Evolutionary conservation across 2,113 vertebrate genomes (phyloP), one percentile per base, ranked within the genome.

Genomic region (Holacanthus passer): DNA sequence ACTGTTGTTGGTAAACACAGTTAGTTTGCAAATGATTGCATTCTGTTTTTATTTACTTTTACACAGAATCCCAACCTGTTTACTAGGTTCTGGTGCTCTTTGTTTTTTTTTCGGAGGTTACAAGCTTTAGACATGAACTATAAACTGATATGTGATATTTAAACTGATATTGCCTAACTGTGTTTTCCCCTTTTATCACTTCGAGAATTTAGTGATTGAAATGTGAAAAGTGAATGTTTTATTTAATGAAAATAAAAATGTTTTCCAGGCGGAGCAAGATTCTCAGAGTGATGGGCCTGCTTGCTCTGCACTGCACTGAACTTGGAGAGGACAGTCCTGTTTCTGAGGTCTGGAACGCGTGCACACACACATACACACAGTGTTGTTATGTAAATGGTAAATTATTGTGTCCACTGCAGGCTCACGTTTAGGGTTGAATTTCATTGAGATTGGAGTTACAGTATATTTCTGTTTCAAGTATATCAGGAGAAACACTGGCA

Each of bases 281-380:
- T 73, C 88, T 93, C 62, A 88, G 88, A 87, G 63, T 86, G 45
- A 85, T 93, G 68, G 92, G 89, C 69, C 78, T 92, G 2, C 76
- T 92, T 27, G 90, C 90, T 80, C 73, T 90, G 73, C 83, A 93
- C 63, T 92, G 91, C 32, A 83, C 72, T 73, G 86, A 86, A 60
- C 87, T 92, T 10, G 47, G 14, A 85, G 82, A 82, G 71, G 78
- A 88, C 55, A 73, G 70, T 64, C 71, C 80, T 72, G 79, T 93
- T 48, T 88, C 88, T 81, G 92, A 93, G 92, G 92, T 92, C 5
- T 32, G 76, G 5, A 66, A 63, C 10, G n/a, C 19, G 41, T n/a
- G 35, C 53, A 63, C 66, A 69, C 39, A 41, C 27, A 56, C 24
- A 59, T 20, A 48, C 39, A 22, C 63, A 50, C 47, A 48, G 19